phyloP scores from a whole-genome alignment of 2,888 invertebrate genomes.

The Drosophila cognata region DNA sequence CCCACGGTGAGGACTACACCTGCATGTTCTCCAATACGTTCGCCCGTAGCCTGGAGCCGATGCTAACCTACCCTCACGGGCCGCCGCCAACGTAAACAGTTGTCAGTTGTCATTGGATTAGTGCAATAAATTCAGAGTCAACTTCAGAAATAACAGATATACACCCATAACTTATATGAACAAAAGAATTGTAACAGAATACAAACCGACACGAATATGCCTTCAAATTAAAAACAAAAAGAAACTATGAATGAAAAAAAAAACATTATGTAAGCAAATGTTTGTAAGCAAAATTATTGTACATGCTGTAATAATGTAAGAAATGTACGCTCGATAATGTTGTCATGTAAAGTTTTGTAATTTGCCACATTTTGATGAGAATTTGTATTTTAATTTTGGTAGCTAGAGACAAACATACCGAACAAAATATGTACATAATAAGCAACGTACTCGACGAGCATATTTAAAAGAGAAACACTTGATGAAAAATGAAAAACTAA shows the following conservation, averaged over 20 bases:
- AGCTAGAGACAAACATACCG: constrained; percentile 49
- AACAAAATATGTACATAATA: constrained; percentile 43
- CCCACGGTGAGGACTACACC: constrained; percentile 93
- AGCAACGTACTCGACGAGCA: constrained; percentile 62
- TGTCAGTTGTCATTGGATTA: constrained; percentile 52
- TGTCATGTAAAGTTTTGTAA: constrained; percentile 70
- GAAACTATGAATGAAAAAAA: constrained; percentile 5
- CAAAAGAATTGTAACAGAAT: constrained; percentile 13
- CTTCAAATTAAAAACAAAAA: constrained; percentile 38
- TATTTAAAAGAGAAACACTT: constrained; percentile 44
- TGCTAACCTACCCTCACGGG: constrained; percentile 95
- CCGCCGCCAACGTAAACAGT: constrained; percentile 93
- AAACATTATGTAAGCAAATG: constrained; percentile 20
- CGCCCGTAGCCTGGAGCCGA: constrained; percentile 93
- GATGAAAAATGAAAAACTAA: constrained; percentile 57
- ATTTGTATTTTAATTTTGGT: constrained; percentile 54
- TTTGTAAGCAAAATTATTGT: constrained; percentile 62
- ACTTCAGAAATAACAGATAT: constrained; percentile 9
- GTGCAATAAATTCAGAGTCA: constrained; percentile 49
- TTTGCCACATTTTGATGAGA: constrained; percentile 57
- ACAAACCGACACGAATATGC: constrained; percentile 52
- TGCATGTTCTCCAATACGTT: constrained; percentile 94
- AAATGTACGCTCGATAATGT: constrained; percentile 26
- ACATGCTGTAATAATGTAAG: constrained; percentile 33
- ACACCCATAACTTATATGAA: constrained; percentile 12